Conservation (phyloP, 2,113 vertebrate species). For the Takifugu flavidus region DNA sequence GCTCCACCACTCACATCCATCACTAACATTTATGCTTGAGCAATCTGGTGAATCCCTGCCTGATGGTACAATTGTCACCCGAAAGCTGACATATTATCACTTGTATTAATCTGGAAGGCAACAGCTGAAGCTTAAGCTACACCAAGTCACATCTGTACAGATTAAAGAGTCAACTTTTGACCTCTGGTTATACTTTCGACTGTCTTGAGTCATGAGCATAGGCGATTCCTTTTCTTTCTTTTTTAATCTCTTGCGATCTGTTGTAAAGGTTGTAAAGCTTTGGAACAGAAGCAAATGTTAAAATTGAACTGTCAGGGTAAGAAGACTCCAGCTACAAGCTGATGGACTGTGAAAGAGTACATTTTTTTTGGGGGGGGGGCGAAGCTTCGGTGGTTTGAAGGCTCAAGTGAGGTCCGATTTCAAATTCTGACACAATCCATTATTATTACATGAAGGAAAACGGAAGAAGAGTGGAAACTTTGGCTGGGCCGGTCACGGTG, state of each 20-base stretch:
- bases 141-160: constrained; percentile 19
- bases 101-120: constrained; percentile 15
- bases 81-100: constrained; percentile 2
- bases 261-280: background rate
- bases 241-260: background rate
- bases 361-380: background rate
- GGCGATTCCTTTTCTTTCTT: too few relatives aligned
- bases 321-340: background rate
- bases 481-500: constrained; percentile 8
- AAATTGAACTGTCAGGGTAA: background rate
- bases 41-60: background rate
- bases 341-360: background rate
- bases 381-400: background rate
- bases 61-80: background rate
- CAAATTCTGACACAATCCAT: constrained; percentile 28
- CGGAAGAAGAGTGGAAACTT: background rate
- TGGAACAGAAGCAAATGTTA: background rate
- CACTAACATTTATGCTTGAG: background rate
- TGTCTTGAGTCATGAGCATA: too few relatives aligned
- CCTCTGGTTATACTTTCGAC: constrained; percentile 3
- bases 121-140: constrained; percentile 19
- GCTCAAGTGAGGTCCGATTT: constrained; percentile 3
- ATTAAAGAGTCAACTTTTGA: constrained; percentile 19
- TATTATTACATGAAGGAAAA: constrained; percentile 34
- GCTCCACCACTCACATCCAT: background rate